Base-by-base conservation (phyloP, 2,113 vertebrate species). In the Microtus oregoni region DNA sequence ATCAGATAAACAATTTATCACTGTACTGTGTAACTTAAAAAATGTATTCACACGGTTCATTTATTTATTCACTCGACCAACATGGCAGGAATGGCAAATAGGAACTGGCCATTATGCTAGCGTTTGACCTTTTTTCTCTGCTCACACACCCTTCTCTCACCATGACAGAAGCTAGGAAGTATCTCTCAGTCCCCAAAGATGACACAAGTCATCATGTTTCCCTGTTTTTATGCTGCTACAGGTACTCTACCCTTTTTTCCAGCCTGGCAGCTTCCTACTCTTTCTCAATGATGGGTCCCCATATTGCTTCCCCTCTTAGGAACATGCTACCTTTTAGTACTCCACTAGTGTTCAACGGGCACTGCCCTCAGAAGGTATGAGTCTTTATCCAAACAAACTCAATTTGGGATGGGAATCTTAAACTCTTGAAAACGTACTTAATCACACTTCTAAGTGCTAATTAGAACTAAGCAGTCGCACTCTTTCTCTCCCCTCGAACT, bases 401-500 rank as follows among this genome's bases (percentile, higher is more conserved):
- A 97, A 73, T 38, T 75, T 87, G 72, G 52, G 10, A 61, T 28
- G 88, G 24, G 24, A 93, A 82, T n/a, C 38, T n/a, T 76, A 24
- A 89, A 88, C 22, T 22, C 85, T 15, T 47, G 67, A 94, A 92
- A 94, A 94, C 15, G 22, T 55, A 1, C 15, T 96, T 52, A 86
- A 50, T 10, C 30, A 82, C 55, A 91, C 6, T 92, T 55, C 12
- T 70, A 63, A 86, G 7, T 88, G 9, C 63, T 87, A 92, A 75
- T 70, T 96, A 79, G 85, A 95, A 70, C 24, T 68, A 75, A 94
- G 67, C 3, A 75, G 44, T 77, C 20, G 78, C 15, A 88, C 41
- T 41, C 6, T 44, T 96, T 96, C 76, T 22, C 22, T 81, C n/a
- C 14, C 87, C 68, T 35, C 63, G 19, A 41, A 79, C 93, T 95